phyloP scores from a whole-genome alignment of 2,797 vertebrate genomes.

The Phaenicophaeus curvirostris region DNA sequence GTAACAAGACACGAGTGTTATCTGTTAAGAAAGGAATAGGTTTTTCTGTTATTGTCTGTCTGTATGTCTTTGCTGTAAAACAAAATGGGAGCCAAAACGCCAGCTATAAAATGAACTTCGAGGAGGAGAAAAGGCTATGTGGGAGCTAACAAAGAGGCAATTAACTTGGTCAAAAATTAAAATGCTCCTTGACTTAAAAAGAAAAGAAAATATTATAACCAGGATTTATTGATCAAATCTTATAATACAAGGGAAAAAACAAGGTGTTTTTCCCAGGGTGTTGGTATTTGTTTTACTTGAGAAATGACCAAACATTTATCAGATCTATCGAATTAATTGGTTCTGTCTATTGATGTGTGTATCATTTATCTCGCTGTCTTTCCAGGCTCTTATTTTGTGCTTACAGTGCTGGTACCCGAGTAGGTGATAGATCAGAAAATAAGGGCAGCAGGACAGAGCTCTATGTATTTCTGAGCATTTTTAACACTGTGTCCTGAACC shows the following conservation, averaged over 20 bases:
- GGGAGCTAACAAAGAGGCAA: conserved; percentile 43
- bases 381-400: neutral
- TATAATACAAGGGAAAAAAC: neutral
- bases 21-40: conserved; percentile 46
- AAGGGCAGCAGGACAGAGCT: neutral
- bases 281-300: neutral
- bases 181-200: neutral
- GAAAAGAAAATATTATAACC: neutral
- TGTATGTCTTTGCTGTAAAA: conserved; percentile 27
- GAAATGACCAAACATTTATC: neutral
- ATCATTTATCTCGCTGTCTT: neutral
- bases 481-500: neutral
- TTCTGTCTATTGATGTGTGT: neutral
- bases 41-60: conserved; percentile 31
- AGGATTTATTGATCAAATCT: neutral
- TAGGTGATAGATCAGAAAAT: neutral
- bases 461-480: neutral
- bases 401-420: neutral
- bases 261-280: neutral
- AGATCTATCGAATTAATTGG: neutral
- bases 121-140: neutral
- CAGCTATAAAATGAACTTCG: conserved; percentile 33
- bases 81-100: conserved; percentile 53
- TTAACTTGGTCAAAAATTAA: conserved; percentile 26
- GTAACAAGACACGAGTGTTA: conserved; percentile 51